Evolutionary conservation across 2,113 vertebrate genomes (phyloP), one percentile per base, ranked within the genome.

Genomic region (Machaerirhynchus nigripectus): DNA sequence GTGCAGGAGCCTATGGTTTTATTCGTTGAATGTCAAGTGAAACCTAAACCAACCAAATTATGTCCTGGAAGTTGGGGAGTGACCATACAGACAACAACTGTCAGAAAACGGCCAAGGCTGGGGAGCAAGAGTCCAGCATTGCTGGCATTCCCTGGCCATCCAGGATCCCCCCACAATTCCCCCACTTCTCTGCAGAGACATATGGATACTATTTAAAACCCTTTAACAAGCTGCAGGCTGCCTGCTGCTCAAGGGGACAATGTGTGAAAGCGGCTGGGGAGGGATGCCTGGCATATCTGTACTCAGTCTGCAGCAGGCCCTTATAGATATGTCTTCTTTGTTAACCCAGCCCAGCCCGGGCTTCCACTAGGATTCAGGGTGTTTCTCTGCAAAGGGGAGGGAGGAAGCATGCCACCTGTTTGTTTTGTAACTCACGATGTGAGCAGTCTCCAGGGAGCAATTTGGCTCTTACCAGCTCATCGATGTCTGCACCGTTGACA

Each of bases 391-490:
- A 6, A 87, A 76, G 84, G 68, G 77, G 79, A 46, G 21, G 68
- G 31, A 88, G 47, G 60, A 80, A 75, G 61, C 3, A 0, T 12
- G 31, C 59, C 95, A 94, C 90, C 95, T 94, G 94, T 85, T 93
- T 68, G 16, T 23, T 93, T 93, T 86, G 8, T 37, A 90, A 78
- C 60, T 87, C 67, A 17, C 0, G 28, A 86, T 42, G 57, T 13
- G 57, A 95, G 63, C 30, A 40, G 68, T 65, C 84, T 65, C 67
- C 20, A 1, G 57, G 76, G 80, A 87, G 44, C 46, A 67, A 47
- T 93, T 69, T 69, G 64, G 71, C 74, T 82, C 98, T 98, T 97
- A 99, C 99, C 98, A 99, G 98, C 92, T 99, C 99, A 6, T 99
- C 99, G 3, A 99, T 99, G 97, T 99, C 99, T 14, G 98, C 97